Evolutionary conservation across 92 coral and sea anemone genomes (phyloP), one percentile per base, ranked within the genome.

Genomic region (Parazoanthus atlanticus): DNA sequence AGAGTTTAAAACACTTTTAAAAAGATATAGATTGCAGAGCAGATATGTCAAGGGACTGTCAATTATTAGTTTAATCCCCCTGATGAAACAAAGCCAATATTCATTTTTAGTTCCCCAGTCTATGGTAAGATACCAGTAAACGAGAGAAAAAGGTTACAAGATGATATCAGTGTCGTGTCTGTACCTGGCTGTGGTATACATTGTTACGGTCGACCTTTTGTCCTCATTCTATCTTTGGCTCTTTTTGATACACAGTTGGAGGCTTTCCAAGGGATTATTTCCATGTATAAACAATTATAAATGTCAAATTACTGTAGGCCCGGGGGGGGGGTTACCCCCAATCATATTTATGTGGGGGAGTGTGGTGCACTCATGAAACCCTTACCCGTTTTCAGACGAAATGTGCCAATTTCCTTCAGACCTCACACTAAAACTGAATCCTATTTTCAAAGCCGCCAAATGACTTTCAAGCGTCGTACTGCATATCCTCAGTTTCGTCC

Each of bases 31-130:
- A 21, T 61, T 61, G n/a, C 58, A 9, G 29, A 23, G 54, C 65
- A 78, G 43, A 78, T n/a, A 9, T 12, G 54, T 46, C 81, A 78
- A 25, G 28, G 61, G 8, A 46, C 65, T 77, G 61, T 77, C 81
- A 77, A 0, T 46, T 46, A 76, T 38, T 21, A 13, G 26, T 38
- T 41, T 71, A 26, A 70, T 30, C 16, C 17, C 16, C 30, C 13
- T 71, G 76, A 30, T 71, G 76, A 71, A 72, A 30, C 34, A 6
- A 25, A 72, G n/a, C 32, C 69, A 61, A 61, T 28, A 25, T 61
- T 21, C 26, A 21, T 61, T 23, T 61, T 5, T 5, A 61, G 28
- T 21, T 61, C 28, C 26, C 28, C n/a, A 21, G 69, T 61, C n/a
- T 3, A 61, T 61, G 69, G 28, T 61, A 25, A 61, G 69, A 21